These are phyloP conservation scores for Seriola rivoliana DNA, from an alignment of 2,113 vertebrate species.

Conservation along the genomic window DNA sequence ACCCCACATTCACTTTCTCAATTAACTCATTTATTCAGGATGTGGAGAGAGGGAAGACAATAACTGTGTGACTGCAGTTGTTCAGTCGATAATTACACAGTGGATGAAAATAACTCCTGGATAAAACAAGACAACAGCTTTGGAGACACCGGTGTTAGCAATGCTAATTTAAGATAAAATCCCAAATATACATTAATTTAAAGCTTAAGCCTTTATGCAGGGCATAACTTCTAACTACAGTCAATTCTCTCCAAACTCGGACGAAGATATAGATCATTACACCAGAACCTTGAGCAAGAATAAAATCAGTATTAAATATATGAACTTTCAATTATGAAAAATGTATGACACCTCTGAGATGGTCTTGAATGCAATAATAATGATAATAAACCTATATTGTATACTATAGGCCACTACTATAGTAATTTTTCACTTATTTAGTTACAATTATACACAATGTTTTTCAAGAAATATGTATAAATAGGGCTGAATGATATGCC, in stretches of 20 bases:
- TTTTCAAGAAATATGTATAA: not conserved
- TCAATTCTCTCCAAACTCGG: too few relatives aligned
- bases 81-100: not conserved
- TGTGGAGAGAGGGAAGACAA: not conserved
- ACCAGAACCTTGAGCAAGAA: not conserved
- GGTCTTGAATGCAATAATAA: not conserved
- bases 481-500: too few relatives aligned
- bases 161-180: too few relatives aligned
- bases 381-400: not conserved
- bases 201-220: too few relatives aligned
- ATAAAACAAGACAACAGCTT: not conserved
- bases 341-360: too few relatives aligned
- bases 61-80: not conserved
- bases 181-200: too few relatives aligned
- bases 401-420: not conserved
- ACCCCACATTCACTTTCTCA: not conserved
- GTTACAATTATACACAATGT: not conserved
- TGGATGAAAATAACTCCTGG: not conserved
- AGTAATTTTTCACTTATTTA: not conserved
- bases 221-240: too few relatives aligned
- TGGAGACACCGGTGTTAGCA: not conserved
- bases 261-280: too few relatives aligned
- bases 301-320: not conserved
- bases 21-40: not conserved
- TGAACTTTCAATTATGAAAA: too few relatives aligned